Percentiles rank a stretch among this genome's conserved stretches.
Evolutionary conservation across 2,113 vertebrate species (phyloP).

Genomic region (Chiloscyllium plagiosum): DNA sequence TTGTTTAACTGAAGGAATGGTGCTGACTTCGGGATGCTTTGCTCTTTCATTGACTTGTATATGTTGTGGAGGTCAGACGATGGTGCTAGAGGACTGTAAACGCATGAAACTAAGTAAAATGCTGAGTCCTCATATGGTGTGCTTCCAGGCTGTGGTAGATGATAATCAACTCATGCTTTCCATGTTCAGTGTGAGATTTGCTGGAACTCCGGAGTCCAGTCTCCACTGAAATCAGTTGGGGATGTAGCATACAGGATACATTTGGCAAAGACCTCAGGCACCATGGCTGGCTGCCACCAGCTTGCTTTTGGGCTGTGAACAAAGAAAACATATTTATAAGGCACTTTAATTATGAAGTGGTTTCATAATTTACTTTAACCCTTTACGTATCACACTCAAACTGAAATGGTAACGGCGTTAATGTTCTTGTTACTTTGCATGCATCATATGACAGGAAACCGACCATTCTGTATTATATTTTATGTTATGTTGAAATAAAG

Average conservation of each 20-base stretch:
- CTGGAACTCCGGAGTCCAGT: conserved; percentile 4
- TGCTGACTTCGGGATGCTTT: not conserved
- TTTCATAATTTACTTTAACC: conserved; percentile 28
- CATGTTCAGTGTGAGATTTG: conserved; percentile 25
- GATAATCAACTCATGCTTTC: conserved; percentile 28
- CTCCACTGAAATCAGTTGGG: conserved; percentile 34
- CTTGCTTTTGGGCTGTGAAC: conserved; percentile 12
- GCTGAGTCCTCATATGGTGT: conserved; percentile 8
- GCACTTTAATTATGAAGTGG: conserved; percentile 28
- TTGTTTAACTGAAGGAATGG: not conserved
- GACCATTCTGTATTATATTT: not conserved
- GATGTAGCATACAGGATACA: conserved; percentile 23
- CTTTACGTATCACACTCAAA: not conserved
- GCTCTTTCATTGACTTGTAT: not conserved
- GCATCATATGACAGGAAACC: not conserved
- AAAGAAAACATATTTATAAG: conserved; percentile 35
- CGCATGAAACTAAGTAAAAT: conserved; percentile 21
- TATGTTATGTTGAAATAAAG: not conserved
- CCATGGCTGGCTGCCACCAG: conserved; percentile 29
- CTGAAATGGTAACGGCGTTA: not conserved
- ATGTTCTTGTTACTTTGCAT: not conserved
- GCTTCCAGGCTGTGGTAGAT: conserved; percentile 2
- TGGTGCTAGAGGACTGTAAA: conserved; percentile 37
- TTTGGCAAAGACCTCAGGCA: conserved; percentile 36
- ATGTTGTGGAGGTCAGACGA: conserved; percentile 20